Base-by-base conservation (phyloP, 2,888 invertebrate genomes). In the Doris montereyensis region DNA sequence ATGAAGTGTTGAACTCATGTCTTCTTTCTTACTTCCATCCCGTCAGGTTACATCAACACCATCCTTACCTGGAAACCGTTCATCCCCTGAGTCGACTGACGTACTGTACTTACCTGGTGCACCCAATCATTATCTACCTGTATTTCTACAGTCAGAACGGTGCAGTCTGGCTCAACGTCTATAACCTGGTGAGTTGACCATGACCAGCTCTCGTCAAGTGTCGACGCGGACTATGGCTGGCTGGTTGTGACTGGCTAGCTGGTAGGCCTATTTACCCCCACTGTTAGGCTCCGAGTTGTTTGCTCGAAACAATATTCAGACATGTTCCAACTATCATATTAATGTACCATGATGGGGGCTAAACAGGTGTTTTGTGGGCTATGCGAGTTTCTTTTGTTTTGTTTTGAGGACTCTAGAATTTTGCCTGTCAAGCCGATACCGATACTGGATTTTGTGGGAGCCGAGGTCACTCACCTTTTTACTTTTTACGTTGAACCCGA, bases 1-100 rank as follows among this genome's bases (percentile, higher is more conserved):
- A n/a, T n/a, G n/a, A n/a, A n/a, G n/a, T n/a, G n/a, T n/a, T n/a
- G n/a, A n/a, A n/a, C n/a, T n/a, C n/a, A n/a, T n/a, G n/a, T n/a
- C n/a, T n/a, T n/a, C n/a, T 41, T 41, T 41, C 17, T 17, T 41
- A 10, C 52, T 41, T 41, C 52, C 17, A 41, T 41, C 52, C 17
- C 52, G n/a, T n/a, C 81, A 86, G 85, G 86, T 1, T 76, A 83
- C 60, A 81, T 85, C 2, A 84, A 86, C 77, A 81, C 80, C 3
- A 67, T 86, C 5, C 80, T 86, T 70, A 85, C 86, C 0, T 85
- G 85, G 84, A 82, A 80, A 35, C 78, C 79, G 10, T 83, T 86
- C 68, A 78, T 85, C 85, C 85, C 1, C 80, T 86, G 17, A 86
- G 85, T 70, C 80, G 86, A 34, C 81, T 86, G 77, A 86, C 86